Conservation (phyloP, 2,888 invertebrate genomes). For the Autographa pulchrina region DNA sequence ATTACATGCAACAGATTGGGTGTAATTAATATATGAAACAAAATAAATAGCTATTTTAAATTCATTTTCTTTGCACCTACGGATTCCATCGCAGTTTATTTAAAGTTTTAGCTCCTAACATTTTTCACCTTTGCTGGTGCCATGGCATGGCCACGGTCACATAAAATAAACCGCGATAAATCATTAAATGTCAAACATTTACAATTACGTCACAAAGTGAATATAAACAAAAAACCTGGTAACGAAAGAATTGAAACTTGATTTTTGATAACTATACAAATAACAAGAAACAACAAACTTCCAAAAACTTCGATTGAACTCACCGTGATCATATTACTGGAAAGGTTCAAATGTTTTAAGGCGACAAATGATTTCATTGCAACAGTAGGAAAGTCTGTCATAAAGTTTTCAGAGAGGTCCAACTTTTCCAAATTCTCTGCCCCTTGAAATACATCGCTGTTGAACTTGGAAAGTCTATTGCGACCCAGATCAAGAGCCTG, state of each 20-base stretch:
- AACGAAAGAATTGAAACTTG: neutral
- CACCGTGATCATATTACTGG: constrained; percentile 96
- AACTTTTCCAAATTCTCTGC: constrained; percentile 93
- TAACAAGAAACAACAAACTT: constrained; percentile 39
- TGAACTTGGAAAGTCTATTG: constrained; percentile 94
- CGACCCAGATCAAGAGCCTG: constrained; percentile 92
- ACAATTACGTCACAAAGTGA: neutral
- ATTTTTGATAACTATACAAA: constrained; percentile 44
- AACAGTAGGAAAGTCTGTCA: constrained; percentile 94
- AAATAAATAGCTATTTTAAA: too few species aligned
- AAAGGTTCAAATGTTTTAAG: constrained; percentile 93
- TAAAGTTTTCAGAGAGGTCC: constrained; percentile 96
- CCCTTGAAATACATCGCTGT: constrained; percentile 95
- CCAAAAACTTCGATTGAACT: constrained; percentile 59
- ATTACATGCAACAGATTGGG: constrained; percentile 18
- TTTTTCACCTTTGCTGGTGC: too few species aligned
- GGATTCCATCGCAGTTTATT: too few species aligned
- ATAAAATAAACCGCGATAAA: too few species aligned
- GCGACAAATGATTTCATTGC: constrained; percentile 92
- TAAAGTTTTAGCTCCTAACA: too few species aligned
- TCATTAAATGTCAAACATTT: neutral
- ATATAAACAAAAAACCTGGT: neutral
- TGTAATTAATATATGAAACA: neutral
- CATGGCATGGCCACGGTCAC: too few species aligned
- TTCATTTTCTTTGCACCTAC: too few species aligned